Percentiles rank a stretch among this genome's conserved stretches.
Evolutionary conservation across 2,888 invertebrate genomes (phyloP).

Genomic region (Halictus ligatus): DNA sequence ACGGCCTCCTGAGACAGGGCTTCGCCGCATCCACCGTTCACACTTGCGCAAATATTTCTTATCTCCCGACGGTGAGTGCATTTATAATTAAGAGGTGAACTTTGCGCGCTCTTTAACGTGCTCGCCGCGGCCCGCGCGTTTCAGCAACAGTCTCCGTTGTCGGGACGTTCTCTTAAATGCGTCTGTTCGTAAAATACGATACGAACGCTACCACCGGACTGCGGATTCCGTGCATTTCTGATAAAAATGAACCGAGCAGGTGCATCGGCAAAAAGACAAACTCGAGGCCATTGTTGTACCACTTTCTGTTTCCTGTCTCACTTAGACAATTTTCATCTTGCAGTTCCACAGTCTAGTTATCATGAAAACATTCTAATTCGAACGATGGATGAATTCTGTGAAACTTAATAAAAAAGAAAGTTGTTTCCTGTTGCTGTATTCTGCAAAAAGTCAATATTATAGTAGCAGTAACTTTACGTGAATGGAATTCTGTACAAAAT

Average conservation of each 20-base stretch:
- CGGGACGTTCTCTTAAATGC: not conserved
- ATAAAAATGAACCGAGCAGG: not conserved
- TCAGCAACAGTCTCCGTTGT: not conserved
- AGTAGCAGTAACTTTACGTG: too few species aligned
- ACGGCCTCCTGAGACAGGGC: conserved; percentile 20
- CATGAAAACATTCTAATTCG: too few species aligned
- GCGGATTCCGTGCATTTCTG: not conserved
- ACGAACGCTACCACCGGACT: not conserved
- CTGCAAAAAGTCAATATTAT: too few species aligned
- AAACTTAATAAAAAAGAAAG: too few species aligned
- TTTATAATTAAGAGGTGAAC: conserved; percentile 14
- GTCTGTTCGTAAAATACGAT: not conserved
- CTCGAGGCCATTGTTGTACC: not conserved
- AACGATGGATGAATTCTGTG: too few species aligned
- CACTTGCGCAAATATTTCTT: conserved; percentile 17
- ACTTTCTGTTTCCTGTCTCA: not conserved
- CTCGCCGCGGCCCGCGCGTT: too few species aligned
- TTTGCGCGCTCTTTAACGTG: conserved; percentile 2
- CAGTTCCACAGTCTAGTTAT: not conserved
- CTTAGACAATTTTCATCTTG: not conserved
- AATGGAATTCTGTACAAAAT: too few species aligned
- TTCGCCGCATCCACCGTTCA: conserved; percentile 37
- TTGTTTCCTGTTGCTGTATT: too few species aligned
- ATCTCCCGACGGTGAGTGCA: not conserved
- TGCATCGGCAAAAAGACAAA: not conserved